Conservation (phyloP, 2,888 invertebrate genomes). For the Caenorhabditis panamensis region DNA sequence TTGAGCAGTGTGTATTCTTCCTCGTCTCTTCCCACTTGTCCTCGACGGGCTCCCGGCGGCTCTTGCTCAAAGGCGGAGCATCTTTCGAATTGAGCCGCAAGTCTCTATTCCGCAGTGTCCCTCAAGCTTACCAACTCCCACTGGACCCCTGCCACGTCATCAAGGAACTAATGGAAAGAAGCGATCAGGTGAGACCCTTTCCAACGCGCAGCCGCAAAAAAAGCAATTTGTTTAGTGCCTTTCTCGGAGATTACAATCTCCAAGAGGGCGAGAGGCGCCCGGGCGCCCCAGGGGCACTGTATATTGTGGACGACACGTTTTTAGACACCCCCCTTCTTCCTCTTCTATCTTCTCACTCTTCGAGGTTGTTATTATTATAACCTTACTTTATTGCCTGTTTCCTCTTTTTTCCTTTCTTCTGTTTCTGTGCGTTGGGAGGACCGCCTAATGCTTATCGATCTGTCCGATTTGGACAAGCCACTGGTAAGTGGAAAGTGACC, state of each 20-base stretch:
- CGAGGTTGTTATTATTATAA: conserved; percentile 48
- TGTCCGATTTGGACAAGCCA: conserved; percentile 59
- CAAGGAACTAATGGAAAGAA: conserved; percentile 29
- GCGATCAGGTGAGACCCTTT: conserved; percentile 47
- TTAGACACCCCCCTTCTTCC: conserved; percentile 26
- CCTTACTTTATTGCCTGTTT: conserved; percentile 46
- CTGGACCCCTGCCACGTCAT: conserved; percentile 5
- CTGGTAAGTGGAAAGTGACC: conserved; percentile 34
- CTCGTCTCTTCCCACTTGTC: conserved; percentile 49
- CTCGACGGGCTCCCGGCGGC: conserved; percentile 26
- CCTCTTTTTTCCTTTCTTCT: conserved; percentile 8
- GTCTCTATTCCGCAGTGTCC: too few relatives aligned
- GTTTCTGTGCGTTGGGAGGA: not conserved
- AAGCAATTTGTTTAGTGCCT: conserved; percentile 49
- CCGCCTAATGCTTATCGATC: conserved; percentile 47
- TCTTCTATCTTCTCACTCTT: not conserved
- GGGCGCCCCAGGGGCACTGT: conserved; percentile 38
- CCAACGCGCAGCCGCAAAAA: conserved; percentile 40
- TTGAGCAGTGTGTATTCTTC: conserved; percentile 21
- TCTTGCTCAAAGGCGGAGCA: conserved; percentile 55
- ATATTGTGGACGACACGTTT: conserved; percentile 52
- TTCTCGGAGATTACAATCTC: conserved; percentile 56
- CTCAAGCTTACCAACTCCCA: too few relatives aligned
- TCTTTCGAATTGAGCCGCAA: not conserved
- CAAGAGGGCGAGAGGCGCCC: conserved; percentile 32